Percentiles rank a stretch among this genome's conserved stretches.
These are phyloP conservation scores for Scyliorhinus canicula DNA, from an alignment of 2,797 vertebrate species.

Conservation along the genomic window DNA sequence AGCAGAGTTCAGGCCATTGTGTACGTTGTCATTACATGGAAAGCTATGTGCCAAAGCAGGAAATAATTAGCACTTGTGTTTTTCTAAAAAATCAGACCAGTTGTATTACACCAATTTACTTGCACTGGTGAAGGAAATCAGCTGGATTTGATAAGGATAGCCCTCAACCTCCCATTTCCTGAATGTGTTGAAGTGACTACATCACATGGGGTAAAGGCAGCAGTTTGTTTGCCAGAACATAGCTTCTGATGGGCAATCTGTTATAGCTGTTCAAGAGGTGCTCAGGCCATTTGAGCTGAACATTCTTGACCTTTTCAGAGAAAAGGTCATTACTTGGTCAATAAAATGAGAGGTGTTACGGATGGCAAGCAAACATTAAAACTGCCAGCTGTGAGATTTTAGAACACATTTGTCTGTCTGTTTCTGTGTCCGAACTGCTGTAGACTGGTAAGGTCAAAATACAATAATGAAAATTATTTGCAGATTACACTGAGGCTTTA, in stretches of 20 bases:
- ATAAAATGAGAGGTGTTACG: conserved; percentile 61
- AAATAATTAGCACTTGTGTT: conserved; percentile 71
- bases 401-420: conserved; percentile 48
- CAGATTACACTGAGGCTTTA: conserved; percentile 97
- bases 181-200: conserved; percentile 36
- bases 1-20: conserved; percentile 54
- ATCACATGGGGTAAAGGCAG: conserved; percentile 46
- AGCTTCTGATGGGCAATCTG: conserved; percentile 60
- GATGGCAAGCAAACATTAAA: conserved; percentile 63
- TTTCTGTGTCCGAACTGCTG: conserved; percentile 62
- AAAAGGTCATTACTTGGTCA: conserved; percentile 64
- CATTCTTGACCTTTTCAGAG: conserved; percentile 64
- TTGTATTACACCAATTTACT: conserved; percentile 66
- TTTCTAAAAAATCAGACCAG: conserved; percentile 57
- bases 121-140: conserved; percentile 67
- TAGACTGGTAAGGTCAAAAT: conserved; percentile 88
- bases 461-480: conserved; percentile 99
- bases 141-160: conserved; percentile 63
- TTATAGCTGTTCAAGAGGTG: conserved; percentile 68
- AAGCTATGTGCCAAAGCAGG: conserved; percentile 64
- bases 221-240: conserved; percentile 62
- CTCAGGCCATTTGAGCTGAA: conserved; percentile 62
- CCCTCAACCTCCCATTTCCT: conserved; percentile 38
- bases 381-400: conserved; percentile 81
- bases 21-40: conserved; percentile 56